Evolutionary conservation across 2,888 invertebrate species (phyloP).

Genomic region (Orthonychiurus folsomi): DNA sequence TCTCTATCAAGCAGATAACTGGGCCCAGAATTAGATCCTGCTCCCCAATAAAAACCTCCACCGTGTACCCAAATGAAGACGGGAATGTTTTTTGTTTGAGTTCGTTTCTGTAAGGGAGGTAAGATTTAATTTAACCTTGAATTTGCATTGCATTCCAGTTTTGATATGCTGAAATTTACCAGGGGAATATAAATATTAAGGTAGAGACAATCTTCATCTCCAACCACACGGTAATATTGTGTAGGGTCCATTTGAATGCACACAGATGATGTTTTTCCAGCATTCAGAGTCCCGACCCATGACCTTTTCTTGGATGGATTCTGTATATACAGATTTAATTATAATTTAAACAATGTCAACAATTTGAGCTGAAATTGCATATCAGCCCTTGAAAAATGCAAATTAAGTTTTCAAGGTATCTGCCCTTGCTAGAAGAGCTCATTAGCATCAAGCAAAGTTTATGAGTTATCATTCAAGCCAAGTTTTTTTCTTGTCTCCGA

Average conservation of each 20-base stretch:
- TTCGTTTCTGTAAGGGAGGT: background rate
- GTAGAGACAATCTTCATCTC: constrained; percentile 29
- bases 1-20: constrained; percentile 27
- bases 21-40: constrained; percentile 26
- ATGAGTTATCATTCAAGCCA: no score
- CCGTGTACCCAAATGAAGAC: constrained; percentile 24
- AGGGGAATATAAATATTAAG: constrained; percentile 25
- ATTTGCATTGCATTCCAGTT: no score
- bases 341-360: background rate
- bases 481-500: no score
- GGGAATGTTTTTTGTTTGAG: constrained; percentile 6
- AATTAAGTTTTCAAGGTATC: no score
- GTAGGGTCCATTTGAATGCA: constrained; percentile 38
- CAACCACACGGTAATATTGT: constrained; percentile 14
- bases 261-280: constrained; percentile 39
- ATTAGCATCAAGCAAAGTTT: no score
- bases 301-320: constrained; percentile 35
- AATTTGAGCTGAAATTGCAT: constrained; percentile 4
- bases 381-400: no score
- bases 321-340: constrained; percentile 28
- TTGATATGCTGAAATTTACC: no score
- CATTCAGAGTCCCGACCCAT: constrained; percentile 39
- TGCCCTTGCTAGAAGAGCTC: no score
- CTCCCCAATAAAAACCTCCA: constrained; percentile 22
- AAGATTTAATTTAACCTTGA: no score